These are phyloP conservation scores for Drosophila gunungcola DNA, from an alignment of 1,140 invertebrate species.

Conservation along the genomic window DNA sequence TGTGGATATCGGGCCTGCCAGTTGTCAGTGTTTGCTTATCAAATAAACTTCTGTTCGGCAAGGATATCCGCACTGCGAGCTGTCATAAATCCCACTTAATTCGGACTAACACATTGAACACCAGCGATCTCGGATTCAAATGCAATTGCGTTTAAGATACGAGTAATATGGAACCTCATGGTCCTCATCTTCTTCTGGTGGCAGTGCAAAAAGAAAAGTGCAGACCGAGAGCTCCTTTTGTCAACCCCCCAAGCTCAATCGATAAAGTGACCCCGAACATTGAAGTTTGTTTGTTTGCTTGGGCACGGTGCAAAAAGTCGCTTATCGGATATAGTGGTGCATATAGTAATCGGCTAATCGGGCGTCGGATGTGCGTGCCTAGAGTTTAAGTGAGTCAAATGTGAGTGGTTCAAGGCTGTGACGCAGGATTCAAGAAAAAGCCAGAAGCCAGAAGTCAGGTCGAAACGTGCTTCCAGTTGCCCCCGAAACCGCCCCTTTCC, in stretches of 20 bases:
- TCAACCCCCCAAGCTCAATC: slow-evolving; percentile 50
- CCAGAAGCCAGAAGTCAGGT: not conserved
- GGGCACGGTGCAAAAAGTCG: slow-evolving; percentile 40
- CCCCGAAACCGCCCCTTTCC: not conserved
- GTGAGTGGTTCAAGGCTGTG: slow-evolving; percentile 46
- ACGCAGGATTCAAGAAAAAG: slow-evolving; percentile 11
- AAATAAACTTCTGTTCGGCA: slow-evolving; percentile 65
- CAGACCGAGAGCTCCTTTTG: slow-evolving; percentile 1
- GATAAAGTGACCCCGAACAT: slow-evolving; percentile 68
- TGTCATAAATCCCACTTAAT: slow-evolving; percentile 17
- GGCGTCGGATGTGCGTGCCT: slow-evolving; percentile 36
- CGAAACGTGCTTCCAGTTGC: slow-evolving; percentile 12
- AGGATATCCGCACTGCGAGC: slow-evolving; percentile 38
- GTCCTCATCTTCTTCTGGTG: not conserved
- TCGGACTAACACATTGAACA: slow-evolving; percentile 3
- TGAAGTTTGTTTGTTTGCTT: slow-evolving; percentile 40
- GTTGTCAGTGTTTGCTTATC: slow-evolving; percentile 71
- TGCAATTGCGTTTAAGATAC: slow-evolving; percentile 28
- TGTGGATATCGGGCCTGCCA: slow-evolving; percentile 69
- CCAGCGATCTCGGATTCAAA: slow-evolving; percentile 9
- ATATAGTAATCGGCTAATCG: slow-evolving; percentile 31
- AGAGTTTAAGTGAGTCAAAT: slow-evolving; percentile 46
- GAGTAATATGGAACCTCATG: not conserved
- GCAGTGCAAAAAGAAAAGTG: not conserved
- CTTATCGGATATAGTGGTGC: slow-evolving; percentile 19